phyloP scores from a whole-genome alignment of 2,113 vertebrate species.

The Phalacrocorax brasilianus region DNA sequence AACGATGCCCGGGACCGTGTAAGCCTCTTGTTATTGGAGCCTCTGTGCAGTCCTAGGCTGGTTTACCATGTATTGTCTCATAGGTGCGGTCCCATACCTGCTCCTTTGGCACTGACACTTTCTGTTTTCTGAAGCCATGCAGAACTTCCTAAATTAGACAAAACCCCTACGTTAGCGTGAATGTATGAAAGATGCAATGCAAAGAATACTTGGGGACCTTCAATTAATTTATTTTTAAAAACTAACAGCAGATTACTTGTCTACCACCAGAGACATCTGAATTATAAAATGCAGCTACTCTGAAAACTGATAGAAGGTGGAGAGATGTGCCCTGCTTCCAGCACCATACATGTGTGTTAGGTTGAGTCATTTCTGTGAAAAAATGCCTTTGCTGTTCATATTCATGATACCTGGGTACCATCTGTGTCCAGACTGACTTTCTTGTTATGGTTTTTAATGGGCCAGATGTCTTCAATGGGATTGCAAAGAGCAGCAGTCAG shows the following conservation, averaged over 20 bases:
- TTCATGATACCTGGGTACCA: not conserved
- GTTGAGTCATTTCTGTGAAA: not conserved
- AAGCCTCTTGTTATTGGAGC: not conserved
- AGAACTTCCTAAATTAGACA: not conserved
- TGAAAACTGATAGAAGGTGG: not conserved
- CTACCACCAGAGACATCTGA: not conserved
- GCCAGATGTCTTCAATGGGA: not conserved
- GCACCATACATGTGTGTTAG: rapidly evolving
- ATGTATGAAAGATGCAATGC: not conserved
- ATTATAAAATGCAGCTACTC: not conserved
- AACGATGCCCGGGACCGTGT: rapidly evolving
- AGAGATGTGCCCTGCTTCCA: not conserved
- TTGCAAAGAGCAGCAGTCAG: not conserved
- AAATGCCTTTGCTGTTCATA: not conserved
- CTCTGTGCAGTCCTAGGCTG: not conserved
- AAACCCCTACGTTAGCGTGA: rapidly evolving
- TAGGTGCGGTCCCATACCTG: not conserved
- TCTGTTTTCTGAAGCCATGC: not conserved
- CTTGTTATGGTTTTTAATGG: not conserved
- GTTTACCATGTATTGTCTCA: rapidly evolving
- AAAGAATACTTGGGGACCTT: not conserved
- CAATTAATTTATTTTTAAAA: not conserved
- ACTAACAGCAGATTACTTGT: not conserved
- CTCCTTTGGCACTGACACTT: not conserved
- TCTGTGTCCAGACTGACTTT: not conserved